Percentiles rank a stretch among this genome's conserved stretches.
phyloP scores from a whole-genome alignment of 2,113 vertebrate genomes.

The Indicator indicator region DNA sequence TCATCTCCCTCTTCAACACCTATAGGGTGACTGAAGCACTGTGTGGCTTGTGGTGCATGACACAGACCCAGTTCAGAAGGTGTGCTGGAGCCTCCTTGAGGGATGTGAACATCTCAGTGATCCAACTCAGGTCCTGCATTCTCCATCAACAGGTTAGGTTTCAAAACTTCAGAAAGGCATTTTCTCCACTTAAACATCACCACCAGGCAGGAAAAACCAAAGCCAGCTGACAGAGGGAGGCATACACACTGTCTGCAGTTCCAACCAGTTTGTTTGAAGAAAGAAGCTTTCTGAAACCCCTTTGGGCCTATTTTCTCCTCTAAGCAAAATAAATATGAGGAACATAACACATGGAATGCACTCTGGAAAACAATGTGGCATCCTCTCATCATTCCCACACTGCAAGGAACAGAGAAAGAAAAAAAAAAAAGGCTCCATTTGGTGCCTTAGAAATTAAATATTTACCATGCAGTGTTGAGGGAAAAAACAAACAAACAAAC shows the following conservation, averaged over 20 bases:
- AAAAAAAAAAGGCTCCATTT: slow-evolving; percentile 23
- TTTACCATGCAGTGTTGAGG: background rate
- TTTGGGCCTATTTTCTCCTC: slow-evolving; percentile 37
- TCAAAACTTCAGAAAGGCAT: slow-evolving; percentile 40
- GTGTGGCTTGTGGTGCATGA: accelerated
- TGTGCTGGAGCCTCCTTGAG: background rate
- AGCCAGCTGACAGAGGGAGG: slow-evolving; percentile 13
- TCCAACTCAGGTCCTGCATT: slow-evolving; percentile 4
- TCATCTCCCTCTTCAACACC: background rate
- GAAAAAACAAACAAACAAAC: background rate
- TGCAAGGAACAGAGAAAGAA: slow-evolving; percentile 5
- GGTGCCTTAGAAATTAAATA: slow-evolving; percentile 22
- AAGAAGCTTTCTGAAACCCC: slow-evolving; percentile 25
- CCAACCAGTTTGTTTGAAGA: slow-evolving; percentile 38
- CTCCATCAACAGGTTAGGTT: accelerated
- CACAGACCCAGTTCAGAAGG: background rate
- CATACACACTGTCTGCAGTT: background rate
- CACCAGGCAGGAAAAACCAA: slow-evolving; percentile 43
- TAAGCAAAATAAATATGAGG: slow-evolving; percentile 64
- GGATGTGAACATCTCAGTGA: background rate
- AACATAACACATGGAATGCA: slow-evolving; percentile 72
- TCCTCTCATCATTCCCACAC: slow-evolving; percentile 16
- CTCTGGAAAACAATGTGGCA: slow-evolving; percentile 55
- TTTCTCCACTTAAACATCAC: slow-evolving; percentile 37
- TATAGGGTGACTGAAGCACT: background rate